Conservation (phyloP, 2,888 invertebrate genomes). For the Lampropteryx suffumata region DNA sequence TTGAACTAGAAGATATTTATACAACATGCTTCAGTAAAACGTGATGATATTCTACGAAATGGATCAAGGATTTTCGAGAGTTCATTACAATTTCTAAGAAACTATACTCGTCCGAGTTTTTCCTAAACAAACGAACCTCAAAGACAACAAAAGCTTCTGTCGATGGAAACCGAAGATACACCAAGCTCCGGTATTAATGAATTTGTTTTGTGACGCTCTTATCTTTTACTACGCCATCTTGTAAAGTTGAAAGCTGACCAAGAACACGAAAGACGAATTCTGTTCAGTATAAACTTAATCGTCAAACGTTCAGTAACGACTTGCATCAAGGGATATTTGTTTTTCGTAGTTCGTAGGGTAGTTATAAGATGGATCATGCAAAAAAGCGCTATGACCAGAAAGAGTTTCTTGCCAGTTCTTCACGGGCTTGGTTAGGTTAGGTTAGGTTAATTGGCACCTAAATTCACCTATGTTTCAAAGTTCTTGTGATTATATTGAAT, state of each 20-base stretch:
- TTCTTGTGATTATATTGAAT: too few relatives aligned
- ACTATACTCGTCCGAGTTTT: constrained; percentile 2
- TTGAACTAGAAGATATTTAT: too few relatives aligned
- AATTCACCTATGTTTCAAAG: too few relatives aligned
- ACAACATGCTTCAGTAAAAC: not conserved
- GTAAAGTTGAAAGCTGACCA: constrained; percentile 1
- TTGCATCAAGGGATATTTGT: too few relatives aligned
- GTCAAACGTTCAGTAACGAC: too few relatives aligned
- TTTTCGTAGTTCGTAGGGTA: too few relatives aligned
- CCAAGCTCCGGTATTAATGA: constrained; percentile 16
- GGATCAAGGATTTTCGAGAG: not conserved
- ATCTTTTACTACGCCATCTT: constrained; percentile 2
- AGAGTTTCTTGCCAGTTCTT: too few relatives aligned
- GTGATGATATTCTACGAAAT: not conserved
- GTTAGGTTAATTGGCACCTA: too few relatives aligned
- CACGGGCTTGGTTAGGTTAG: too few relatives aligned
- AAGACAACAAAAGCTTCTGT: constrained; percentile 20
- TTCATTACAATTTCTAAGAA: not conserved
- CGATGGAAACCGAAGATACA: constrained; percentile 9
- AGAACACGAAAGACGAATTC: not conserved
- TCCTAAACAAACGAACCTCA: constrained; percentile 8
- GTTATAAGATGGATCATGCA: too few relatives aligned
- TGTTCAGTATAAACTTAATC: too few relatives aligned
- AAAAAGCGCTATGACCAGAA: too few relatives aligned
- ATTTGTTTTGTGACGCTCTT: constrained; percentile 18